Base-by-base conservation (phyloP, 2,797 vertebrate genomes). In the Hoplostethus atlanticus region DNA sequence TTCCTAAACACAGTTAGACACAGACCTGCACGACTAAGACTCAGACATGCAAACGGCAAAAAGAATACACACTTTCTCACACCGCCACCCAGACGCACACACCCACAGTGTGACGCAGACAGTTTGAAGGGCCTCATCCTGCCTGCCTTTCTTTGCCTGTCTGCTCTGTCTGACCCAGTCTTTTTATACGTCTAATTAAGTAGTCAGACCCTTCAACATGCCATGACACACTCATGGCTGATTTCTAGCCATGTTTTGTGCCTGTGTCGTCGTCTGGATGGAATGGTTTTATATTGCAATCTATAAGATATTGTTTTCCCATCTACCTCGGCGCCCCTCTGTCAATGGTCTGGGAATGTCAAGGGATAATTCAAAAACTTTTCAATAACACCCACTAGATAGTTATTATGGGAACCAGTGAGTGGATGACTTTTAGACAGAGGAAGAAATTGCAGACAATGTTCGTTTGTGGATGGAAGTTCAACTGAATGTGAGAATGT, bases 141-240 rank as follows among this genome's bases (percentile, higher is more conserved):
- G 73, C 81, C 89, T n/a, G 91, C 85, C 86, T 93, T 94, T 93
- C 91, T 93, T 88, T 83, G 80, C 64, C 87, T 91, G 92, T 93
- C 93, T 92, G 91, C 87, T 89, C 87, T n/a, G 77, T 84, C 87
- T 92, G 90, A 91, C 93, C 90, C 89, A 47, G 82, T 76, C 91
- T 88, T 85, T 92, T 92, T 91, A 90, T 80, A 80, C 47, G 78
- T 93, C 90, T 93, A 92, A 94, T 94, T 93, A 93, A 94, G 92
- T 79, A 93, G 91, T 92, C 92, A 91, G 87, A 92, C 92, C 90
- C 91, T 93, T 88, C 87, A 91, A 90, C 77, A 52, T 86, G 91
- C 90, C 85, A 76, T 90, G 87, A 91, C 92, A 90, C 65, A 81
- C 87, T 91, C 92, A 92, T 30, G 87, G 88, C 86, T 89, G 93